Percentiles rank a stretch among this genome's conserved stretches.
These are phyloP conservation scores for Synergus japonicus DNA, from an alignment of 2,888 invertebrate species.

Conservation along the genomic window DNA sequence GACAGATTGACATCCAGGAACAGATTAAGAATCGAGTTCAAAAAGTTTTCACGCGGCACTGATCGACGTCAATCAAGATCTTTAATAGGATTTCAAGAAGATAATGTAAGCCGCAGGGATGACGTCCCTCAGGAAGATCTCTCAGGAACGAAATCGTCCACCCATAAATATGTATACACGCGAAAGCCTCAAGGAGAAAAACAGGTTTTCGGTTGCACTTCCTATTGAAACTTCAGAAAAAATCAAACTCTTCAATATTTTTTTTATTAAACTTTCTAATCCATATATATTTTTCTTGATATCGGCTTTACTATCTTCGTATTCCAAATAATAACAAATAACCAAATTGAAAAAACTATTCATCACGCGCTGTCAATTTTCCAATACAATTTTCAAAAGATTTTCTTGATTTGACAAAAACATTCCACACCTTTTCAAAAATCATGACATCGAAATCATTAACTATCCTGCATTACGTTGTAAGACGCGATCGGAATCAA, in stretches of 20 bases:
- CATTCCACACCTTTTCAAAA: background rate
- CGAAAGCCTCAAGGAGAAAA: background rate
- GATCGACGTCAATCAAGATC: slow-evolving; percentile 42
- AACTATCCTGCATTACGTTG: slow-evolving; percentile 6
- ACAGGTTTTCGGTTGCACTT: background rate
- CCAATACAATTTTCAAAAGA: background rate
- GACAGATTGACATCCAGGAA: slow-evolving; percentile 27
- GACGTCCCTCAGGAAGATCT: slow-evolving; percentile 8
- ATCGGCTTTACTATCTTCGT: background rate
- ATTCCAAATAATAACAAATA: too few relatives aligned
- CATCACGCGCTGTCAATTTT: background rate
- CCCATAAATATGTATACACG: slow-evolving; percentile 3
- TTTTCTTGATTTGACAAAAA: background rate
- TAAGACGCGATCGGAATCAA: slow-evolving; percentile 15
- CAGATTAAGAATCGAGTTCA: slow-evolving; percentile 27
- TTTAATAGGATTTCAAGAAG: slow-evolving; percentile 43
- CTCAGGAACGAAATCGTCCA: slow-evolving; percentile 20
- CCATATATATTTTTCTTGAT: background rate
- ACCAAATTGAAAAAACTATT: slow-evolving; percentile 1
- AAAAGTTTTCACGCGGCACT: slow-evolving; percentile 40
- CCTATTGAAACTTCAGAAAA: background rate
- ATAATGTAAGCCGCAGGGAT: slow-evolving; percentile 40
- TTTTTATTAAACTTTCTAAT: too few relatives aligned
- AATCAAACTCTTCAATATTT: too few relatives aligned
- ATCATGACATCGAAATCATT: background rate